phyloP scores from a whole-genome alignment of 1,140 invertebrate species.

The Drosophila tani region DNA sequence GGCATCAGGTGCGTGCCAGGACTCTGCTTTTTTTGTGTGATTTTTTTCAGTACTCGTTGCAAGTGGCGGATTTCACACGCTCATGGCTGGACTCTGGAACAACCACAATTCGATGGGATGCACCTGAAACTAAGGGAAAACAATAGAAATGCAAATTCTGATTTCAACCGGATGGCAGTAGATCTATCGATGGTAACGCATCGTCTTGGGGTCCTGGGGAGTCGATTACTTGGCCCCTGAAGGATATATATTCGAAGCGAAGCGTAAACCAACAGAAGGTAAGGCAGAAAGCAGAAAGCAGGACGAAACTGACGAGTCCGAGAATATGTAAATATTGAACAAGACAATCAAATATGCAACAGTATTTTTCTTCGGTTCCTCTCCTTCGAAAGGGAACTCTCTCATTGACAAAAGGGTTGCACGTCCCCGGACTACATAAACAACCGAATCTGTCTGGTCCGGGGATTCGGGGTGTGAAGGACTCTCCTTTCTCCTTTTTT shows the following conservation, averaged over 20 bases:
- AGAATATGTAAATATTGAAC: conserved; percentile 77
- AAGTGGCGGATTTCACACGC: conserved; percentile 68
- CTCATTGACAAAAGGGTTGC: conserved; percentile 49
- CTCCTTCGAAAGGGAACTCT: neutral
- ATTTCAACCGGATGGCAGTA: conserved; percentile 37
- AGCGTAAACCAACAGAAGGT: conserved; percentile 57
- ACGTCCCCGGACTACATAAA: conserved; percentile 47
- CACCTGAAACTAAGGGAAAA: conserved; percentile 23
- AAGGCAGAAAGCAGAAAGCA: conserved; percentile 11
- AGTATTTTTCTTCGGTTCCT: conserved; percentile 61
- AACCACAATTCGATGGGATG: conserved; percentile 42
- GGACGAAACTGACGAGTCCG: conserved; percentile 25
- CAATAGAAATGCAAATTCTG: conserved; percentile 71
- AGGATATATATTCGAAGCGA: conserved; percentile 31
- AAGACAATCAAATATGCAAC: conserved; percentile 82
- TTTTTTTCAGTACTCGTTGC: conserved; percentile 23
- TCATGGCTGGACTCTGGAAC: conserved; percentile 10
- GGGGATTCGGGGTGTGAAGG: conserved; percentile 21
- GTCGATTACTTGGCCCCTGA: conserved; percentile 40
- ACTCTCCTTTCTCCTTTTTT: neutral
- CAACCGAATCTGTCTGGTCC: conserved; percentile 28
- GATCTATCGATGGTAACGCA: conserved; percentile 1
- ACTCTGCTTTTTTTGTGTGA: conserved; percentile 18
- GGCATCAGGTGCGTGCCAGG: conserved; percentile 43
- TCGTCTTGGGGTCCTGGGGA: conserved; percentile 11